These are phyloP conservation scores for Dendrocincla tyrannina DNA, from an alignment of 2,797 vertebrate species.

Conservation along the genomic window DNA sequence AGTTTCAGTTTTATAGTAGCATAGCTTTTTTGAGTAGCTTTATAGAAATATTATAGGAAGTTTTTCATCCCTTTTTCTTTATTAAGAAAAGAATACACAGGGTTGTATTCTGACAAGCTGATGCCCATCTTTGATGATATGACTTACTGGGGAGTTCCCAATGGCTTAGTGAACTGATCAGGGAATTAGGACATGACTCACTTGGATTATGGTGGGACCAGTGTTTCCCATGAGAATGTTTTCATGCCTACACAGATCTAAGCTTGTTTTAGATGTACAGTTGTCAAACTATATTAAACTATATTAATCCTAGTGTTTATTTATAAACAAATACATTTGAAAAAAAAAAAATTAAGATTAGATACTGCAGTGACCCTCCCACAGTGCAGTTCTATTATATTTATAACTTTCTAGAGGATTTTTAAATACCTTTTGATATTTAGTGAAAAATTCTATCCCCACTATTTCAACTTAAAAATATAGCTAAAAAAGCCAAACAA, in stretches of 20 bases:
- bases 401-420: background rate
- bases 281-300: background rate
- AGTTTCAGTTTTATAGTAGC: background rate
- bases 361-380: background rate
- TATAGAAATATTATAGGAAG: background rate
- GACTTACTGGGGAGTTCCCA: background rate
- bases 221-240: background rate
- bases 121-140: background rate
- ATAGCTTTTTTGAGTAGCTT: background rate
- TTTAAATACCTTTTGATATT: background rate
- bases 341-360: background rate
- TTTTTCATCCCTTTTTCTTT: background rate
- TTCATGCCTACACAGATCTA: background rate
- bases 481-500: background rate
- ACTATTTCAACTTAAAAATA: background rate
- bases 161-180: background rate
- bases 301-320: background rate
- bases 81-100: background rate
- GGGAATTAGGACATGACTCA: background rate
- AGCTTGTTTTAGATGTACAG: background rate
- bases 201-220: accelerated
- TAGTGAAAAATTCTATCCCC: background rate
- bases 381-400: background rate
- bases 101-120: background rate
- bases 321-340: background rate